Conservation (phyloP, 2,888 invertebrate genomes). For the Phorcus lineatus region DNA sequence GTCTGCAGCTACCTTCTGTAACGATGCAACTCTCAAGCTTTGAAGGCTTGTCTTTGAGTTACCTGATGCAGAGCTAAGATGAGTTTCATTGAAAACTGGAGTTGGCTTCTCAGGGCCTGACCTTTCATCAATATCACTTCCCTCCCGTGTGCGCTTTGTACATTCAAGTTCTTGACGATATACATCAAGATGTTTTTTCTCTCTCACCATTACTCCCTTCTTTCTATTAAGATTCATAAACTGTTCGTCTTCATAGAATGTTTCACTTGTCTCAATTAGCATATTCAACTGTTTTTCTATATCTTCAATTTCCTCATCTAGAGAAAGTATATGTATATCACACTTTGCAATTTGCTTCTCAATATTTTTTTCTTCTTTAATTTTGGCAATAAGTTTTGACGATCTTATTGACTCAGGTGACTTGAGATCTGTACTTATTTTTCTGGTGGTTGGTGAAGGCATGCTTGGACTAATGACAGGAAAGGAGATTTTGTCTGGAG, state of each 20-base stretch:
- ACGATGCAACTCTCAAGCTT: neutral
- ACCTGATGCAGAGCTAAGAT: neutral
- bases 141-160: neutral
- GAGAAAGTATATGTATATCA: slow-evolving; percentile 46
- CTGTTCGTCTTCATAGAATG: slow-evolving; percentile 56
- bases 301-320: slow-evolving; percentile 53
- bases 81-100: too few species aligned
- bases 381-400: slow-evolving; percentile 44
- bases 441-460: neutral
- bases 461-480: neutral
- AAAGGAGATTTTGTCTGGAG: neutral
- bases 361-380: slow-evolving; percentile 47
- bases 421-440: neutral
- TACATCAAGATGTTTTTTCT: slow-evolving; percentile 46
- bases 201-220: slow-evolving; percentile 53
- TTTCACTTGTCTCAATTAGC: slow-evolving; percentile 48
- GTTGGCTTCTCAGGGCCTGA: too few species aligned
- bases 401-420: neutral
- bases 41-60: neutral
- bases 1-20: neutral
- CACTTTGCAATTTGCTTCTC: slow-evolving; percentile 50
- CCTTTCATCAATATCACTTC: too few species aligned
- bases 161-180: slow-evolving; percentile 48
- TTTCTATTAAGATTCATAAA: slow-evolving; percentile 47
- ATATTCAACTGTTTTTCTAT: slow-evolving; percentile 48